These are phyloP conservation scores for Phthorimaea operculella DNA, from an alignment of 1,140 invertebrate species.

Conservation along the genomic window DNA sequence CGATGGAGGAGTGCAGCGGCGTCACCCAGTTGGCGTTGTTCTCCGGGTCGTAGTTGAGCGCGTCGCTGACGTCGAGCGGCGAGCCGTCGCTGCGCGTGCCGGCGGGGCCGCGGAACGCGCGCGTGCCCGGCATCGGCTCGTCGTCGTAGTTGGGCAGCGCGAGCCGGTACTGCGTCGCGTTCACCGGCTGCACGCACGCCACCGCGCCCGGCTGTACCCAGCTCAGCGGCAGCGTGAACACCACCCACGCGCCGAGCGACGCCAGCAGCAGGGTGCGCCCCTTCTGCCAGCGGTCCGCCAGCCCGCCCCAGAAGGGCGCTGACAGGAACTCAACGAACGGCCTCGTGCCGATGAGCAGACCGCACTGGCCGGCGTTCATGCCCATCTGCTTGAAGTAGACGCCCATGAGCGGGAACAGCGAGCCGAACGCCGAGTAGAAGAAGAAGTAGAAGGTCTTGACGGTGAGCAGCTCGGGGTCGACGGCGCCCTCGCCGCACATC, in stretches of 20 bases:
- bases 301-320: constrained; percentile 96
- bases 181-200: constrained; percentile 82
- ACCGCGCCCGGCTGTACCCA: constrained; percentile 94
- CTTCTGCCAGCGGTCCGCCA: constrained; percentile 91
- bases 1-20: constrained; percentile 92
- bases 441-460: constrained; percentile 99
- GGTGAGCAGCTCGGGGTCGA: constrained; percentile 90
- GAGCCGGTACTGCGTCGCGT: constrained; percentile 74
- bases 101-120: constrained; percentile 34
- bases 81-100: constrained; percentile 65
- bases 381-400: constrained; percentile 99
- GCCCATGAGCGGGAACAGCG: constrained; percentile 96
- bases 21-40: constrained; percentile 84
- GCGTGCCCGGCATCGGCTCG: constrained; percentile 25
- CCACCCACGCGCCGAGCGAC: constrained; percentile 93
- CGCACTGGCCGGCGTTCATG: constrained; percentile 96
- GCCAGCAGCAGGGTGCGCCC: constrained; percentile 90
- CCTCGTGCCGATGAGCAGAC: constrained; percentile 89
- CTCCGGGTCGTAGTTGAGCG: constrained; percentile 84
- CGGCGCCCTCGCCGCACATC: constrained; percentile 78
- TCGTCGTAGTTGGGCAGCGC: constrained; percentile 63
- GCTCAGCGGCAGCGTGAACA: constrained; percentile 95
- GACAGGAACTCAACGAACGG: constrained; percentile 98
- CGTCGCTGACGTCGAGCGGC: constrained; percentile 81
- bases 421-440: constrained; percentile 99